These are phyloP conservation scores for Pheucticus melanocephalus DNA, from an alignment of 2,113 vertebrate species.

Conservation along the genomic window DNA sequence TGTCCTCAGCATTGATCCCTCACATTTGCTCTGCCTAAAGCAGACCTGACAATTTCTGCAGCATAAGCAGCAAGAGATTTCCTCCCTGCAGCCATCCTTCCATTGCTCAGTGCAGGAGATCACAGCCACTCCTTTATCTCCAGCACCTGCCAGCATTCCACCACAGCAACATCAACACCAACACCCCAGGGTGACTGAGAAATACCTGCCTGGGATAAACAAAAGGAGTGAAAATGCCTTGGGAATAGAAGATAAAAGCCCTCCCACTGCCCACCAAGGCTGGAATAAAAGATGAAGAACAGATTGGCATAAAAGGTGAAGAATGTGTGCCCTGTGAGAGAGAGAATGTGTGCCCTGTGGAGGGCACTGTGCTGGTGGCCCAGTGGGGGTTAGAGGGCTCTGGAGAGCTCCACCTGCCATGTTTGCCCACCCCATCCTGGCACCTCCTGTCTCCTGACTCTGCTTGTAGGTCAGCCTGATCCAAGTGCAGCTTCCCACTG, in stretches of 20 bases:
- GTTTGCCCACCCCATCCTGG: neutral
- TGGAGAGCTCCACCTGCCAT: accelerated
- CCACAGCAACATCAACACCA: neutral
- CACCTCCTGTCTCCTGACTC: neutral
- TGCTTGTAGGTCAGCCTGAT: neutral
- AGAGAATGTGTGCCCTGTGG: neutral
- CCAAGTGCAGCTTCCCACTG: neutral
- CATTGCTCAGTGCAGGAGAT: neutral
- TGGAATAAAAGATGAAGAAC: neutral
- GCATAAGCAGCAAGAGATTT: neutral
- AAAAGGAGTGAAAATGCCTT: neutral
- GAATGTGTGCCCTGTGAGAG: neutral
- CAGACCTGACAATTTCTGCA: neutral
- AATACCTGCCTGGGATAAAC: neutral
- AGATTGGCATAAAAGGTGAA: neutral
- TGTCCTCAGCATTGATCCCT: neutral
- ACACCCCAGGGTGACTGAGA: neutral
- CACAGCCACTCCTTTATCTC: neutral
- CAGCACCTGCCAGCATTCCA: neutral
- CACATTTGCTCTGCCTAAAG: neutral
- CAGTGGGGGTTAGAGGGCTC: neutral
- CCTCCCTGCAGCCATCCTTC: neutral
- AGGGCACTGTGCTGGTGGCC: neutral
- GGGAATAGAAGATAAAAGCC: neutral
- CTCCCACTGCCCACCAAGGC: neutral